Conservation (phyloP, 2,113 vertebrate species). For the Ceyx margarethae region DNA sequence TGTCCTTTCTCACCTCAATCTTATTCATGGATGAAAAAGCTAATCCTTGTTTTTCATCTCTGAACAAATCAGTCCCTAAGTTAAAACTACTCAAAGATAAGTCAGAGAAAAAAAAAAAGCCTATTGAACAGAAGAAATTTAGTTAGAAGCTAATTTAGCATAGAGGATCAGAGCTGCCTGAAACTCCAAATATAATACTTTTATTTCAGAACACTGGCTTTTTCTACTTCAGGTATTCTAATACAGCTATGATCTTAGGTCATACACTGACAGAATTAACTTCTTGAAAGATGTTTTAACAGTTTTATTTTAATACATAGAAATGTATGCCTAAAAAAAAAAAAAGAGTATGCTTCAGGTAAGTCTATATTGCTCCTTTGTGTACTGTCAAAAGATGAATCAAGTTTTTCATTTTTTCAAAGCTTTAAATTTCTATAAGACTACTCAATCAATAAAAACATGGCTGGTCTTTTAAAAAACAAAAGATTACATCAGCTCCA, state of each 20-base stretch:
- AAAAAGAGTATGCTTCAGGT: background rate
- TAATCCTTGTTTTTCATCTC: background rate
- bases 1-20: background rate
- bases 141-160: background rate
- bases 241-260: background rate
- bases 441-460: background rate
- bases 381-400: background rate
- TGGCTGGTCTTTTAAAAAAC: background rate
- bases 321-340: background rate
- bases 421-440: background rate
- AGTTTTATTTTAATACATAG: background rate
- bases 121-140: background rate
- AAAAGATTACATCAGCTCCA: background rate
- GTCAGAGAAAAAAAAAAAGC: fast-evolving
- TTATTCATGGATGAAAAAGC: background rate
- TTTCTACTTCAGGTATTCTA: background rate
- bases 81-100: background rate
- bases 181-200: background rate
- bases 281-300: background rate
- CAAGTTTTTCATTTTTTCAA: background rate
- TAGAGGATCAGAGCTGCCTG: background rate
- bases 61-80: background rate
- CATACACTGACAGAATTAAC: background rate
- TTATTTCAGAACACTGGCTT: background rate
- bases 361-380: background rate